Conservation (phyloP, 1,140 invertebrate species). For the Mercenaria mercenaria region DNA sequence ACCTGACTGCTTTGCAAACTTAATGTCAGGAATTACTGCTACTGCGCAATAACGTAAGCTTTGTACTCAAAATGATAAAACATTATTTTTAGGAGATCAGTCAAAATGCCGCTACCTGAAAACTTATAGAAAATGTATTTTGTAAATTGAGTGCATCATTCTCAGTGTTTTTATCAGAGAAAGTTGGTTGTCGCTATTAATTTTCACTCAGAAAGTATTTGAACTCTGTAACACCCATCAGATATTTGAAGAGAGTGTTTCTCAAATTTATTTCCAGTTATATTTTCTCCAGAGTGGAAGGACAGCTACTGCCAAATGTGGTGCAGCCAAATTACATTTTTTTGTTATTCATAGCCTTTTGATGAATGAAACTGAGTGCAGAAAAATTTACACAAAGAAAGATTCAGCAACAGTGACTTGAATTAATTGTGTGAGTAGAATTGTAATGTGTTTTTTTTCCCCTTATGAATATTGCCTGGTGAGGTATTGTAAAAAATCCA, state of each 20-base stretch:
- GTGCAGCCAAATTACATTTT: background rate
- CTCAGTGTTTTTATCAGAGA: background rate
- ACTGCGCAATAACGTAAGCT: background rate
- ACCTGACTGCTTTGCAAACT: constrained; percentile 20
- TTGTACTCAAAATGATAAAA: background rate
- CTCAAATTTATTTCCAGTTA: background rate
- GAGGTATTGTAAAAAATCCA: too few relatives aligned
- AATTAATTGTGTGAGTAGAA: background rate
- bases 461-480: too few relatives aligned
- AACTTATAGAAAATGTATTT: constrained; percentile 15
- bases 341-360: background rate
- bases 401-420: background rate
- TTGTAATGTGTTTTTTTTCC: too few relatives aligned
- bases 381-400: background rate
- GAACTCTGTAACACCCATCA: background rate
- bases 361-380: background rate
- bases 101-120: background rate
- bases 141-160: constrained; percentile 12
- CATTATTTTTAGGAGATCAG: background rate
- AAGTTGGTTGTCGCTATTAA: background rate
- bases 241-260: background rate
- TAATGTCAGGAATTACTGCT: background rate
- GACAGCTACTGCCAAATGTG: background rate
- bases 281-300: background rate
- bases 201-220: background rate